Base-by-base conservation (phyloP, 2,797 vertebrate species). In the Perodicticus potto region DNA sequence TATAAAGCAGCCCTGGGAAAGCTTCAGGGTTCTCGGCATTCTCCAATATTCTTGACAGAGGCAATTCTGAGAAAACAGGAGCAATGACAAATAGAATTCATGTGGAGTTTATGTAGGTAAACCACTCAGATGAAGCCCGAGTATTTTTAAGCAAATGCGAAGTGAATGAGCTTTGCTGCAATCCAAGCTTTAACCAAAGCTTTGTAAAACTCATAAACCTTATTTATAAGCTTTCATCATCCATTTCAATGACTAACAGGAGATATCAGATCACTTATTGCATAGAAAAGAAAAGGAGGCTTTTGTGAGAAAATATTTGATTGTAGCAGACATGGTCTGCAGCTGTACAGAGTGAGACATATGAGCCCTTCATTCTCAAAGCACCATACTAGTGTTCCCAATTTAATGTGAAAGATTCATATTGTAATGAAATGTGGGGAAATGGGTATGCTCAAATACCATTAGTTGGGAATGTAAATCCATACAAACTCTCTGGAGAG, bases 41-140 rank as follows among this genome's bases (percentile, higher is more conserved):
- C 96, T 93, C 74, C 55, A 91, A 45, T 89, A 63, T 78, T 90
- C 37, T 85, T 81, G 32, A 34, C 3, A 87, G 40, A 84, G 85
- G 8, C 40, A 72, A 61, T 87, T 96, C 43, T 29, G 19, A 4
- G 73, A 25, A 69, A 77, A 34, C 14, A 59, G 67, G 49, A 78
- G 22, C 3, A 1, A 43, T 86, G 85, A 53, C 40, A 88, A 94
- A 94, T 67, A 55, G 37, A 95, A 95, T 81, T 83, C 86, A 87
- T 77, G 63, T 34, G 53, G 91, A 61, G 25, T 43, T 49, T 63
- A 43, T 63, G 11, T 11, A 40, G 85, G 65, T 53, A 93, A n/a
- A 34, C 34, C n/a, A 61, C 78, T 81, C 81, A 19, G 20, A 57
- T n/a, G 11, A 96, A 94, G 9, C 34, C 7, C 53, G 73, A 53